Evolutionary conservation across 2,888 invertebrate genomes (phyloP).

Genomic region (Salpingus planirostris): DNA sequence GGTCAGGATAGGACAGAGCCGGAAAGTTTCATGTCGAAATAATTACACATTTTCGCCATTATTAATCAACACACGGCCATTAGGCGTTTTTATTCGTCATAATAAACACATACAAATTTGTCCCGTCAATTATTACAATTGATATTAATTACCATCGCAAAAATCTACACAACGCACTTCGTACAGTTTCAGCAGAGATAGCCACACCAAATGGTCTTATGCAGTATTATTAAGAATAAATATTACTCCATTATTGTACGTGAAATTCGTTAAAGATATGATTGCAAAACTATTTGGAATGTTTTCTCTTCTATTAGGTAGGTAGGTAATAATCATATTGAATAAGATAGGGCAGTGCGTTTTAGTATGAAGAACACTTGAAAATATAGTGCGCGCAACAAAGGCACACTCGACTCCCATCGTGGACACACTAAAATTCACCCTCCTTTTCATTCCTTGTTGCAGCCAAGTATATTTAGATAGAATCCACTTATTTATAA

Average conservation of each 20-base stretch:
- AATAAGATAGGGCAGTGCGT: slow-evolving; percentile 10
- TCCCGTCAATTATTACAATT: no score
- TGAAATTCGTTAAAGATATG: slow-evolving; percentile 18
- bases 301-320: slow-evolving; percentile 10
- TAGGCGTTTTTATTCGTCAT: no score
- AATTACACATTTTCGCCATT: no score
- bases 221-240: slow-evolving; percentile 1
- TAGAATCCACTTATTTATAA: slow-evolving; percentile 14
- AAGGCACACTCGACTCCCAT: slow-evolving; percentile 2
- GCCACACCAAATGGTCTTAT: slow-evolving; percentile 8
- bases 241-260: slow-evolving; percentile 14
- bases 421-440: background rate
- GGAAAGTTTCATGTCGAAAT: no score
- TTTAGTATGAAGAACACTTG: slow-evolving; percentile 6
- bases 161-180: no score
- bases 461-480: slow-evolving; percentile 1
- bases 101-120: no score
- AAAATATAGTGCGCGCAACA: slow-evolving; percentile 4
- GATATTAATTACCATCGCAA: no score
- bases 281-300: slow-evolving; percentile 17
- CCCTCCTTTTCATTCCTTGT: background rate
- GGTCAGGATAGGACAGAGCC: no score
- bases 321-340: no score
- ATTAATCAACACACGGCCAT: no score
- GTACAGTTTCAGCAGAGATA: no score